A percentile compares a stretch with the other conserved stretches of the same genome.
Evolutionary conservation across 2,888 invertebrate genomes (phyloP).

Genomic region (Thelaira solivaga): DNA sequence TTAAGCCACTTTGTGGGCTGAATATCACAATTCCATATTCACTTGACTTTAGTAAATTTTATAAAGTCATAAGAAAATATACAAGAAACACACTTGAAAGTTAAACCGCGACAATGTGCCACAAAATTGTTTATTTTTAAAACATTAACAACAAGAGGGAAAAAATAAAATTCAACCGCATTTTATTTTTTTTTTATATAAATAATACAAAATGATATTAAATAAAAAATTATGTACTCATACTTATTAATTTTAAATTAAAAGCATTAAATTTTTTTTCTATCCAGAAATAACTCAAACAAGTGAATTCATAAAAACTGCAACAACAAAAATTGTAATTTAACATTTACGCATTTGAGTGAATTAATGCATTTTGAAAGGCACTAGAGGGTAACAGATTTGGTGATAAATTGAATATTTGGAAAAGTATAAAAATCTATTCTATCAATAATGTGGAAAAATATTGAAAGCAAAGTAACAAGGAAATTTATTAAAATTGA

Average conservation of each 20-base stretch:
- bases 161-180: conserved; percentile 21
- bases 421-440: no score
- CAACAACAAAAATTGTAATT: background rate
- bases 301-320: background rate
- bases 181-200: no score
- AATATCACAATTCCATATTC: background rate
- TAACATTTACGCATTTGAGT: conserved; percentile 6
- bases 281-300: background rate
- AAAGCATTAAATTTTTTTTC: background rate
- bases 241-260: conserved; percentile 9
- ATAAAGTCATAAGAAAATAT: conserved; percentile 23
- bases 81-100: conserved; percentile 53
- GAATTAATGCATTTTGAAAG: no score
- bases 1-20: background rate
- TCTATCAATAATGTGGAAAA: no score
- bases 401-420: background rate
- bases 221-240: no score
- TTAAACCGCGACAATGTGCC: conserved; percentile 53
- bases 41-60: background rate
- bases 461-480: no score
- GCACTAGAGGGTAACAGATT: background rate
- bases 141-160: conserved; percentile 9
- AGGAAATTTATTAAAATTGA: background rate
- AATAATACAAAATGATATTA: no score
- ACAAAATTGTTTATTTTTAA: conserved; percentile 53